phyloP scores from a whole-genome alignment of 2,888 invertebrate species.

The Linnaemya vulpina region DNA sequence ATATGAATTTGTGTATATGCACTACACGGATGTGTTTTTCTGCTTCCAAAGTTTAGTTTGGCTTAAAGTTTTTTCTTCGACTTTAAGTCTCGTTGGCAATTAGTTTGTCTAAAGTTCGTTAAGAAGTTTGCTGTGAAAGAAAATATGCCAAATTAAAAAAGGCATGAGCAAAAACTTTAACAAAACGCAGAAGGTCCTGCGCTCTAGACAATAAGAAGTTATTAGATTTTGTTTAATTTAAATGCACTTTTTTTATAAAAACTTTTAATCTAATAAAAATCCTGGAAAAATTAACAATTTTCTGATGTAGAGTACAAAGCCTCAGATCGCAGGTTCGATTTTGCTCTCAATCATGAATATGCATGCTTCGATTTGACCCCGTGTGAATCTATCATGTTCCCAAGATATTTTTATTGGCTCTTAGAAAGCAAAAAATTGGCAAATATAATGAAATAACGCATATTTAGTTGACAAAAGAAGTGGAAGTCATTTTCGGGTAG shows the following conservation, averaged over 20 bases:
- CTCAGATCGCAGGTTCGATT: too few relatives aligned
- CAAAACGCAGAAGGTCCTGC: conserved; percentile 20
- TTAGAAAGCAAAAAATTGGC: too few relatives aligned
- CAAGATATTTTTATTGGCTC: too few relatives aligned
- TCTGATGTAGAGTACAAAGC: too few relatives aligned
- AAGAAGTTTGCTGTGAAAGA: conserved; percentile 35
- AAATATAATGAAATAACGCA: too few relatives aligned
- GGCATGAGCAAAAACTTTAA: conserved; percentile 2
- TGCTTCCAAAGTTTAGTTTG: conserved; percentile 26
- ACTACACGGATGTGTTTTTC: conserved; percentile 24
- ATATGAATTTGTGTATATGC: conserved; percentile 31
- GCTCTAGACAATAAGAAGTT: not conserved
- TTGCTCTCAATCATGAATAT: too few relatives aligned
- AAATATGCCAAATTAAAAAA: not conserved
- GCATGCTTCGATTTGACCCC: too few relatives aligned
- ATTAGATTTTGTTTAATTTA: not conserved
- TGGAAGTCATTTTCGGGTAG: too few relatives aligned
- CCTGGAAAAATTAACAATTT: too few relatives aligned
- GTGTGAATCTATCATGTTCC: too few relatives aligned
- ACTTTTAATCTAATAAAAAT: too few relatives aligned
- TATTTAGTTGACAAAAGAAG: too few relatives aligned
- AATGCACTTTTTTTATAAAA: not conserved
- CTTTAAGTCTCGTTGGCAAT: conserved; percentile 67
- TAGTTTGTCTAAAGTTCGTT: conserved; percentile 67
- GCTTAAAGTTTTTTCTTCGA: conserved; percentile 41